Evolutionary conservation across 2,113 vertebrate species (phyloP).

Genomic region (Cisticola juncidis): DNA sequence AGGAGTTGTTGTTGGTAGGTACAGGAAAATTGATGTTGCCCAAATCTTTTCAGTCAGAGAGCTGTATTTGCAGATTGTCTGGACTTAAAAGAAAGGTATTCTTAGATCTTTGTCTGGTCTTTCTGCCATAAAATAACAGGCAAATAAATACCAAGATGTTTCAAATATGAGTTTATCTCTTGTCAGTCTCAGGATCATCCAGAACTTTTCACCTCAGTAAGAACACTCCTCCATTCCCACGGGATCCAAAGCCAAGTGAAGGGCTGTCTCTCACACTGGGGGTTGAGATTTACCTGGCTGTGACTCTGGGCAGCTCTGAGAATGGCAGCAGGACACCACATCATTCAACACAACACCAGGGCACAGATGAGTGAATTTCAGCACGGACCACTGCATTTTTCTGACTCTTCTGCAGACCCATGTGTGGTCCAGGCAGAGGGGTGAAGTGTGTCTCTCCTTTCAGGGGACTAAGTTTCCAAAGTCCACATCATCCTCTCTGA

Average conservation of each 20-base stretch:
- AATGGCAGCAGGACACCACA: neutral
- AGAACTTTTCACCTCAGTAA: neutral
- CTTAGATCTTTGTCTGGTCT: neutral
- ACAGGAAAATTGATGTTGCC: neutral
- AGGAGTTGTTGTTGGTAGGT: neutral
- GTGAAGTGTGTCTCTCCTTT: neutral
- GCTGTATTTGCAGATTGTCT: neutral
- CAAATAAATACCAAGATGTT: neutral
- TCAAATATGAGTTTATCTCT: neutral
- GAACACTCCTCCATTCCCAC: neutral
- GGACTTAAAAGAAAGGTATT: neutral
- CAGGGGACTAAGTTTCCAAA: neutral
- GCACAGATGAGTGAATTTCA: neutral
- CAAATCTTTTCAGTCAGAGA: neutral
- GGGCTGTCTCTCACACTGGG: neutral
- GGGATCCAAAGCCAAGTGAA: neutral
- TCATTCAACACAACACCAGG: neutral
- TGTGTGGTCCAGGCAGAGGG: neutral
- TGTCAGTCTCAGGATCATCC: neutral
- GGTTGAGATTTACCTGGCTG: accelerated
- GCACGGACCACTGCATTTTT: neutral
- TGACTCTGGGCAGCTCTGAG: neutral
- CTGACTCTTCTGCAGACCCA: neutral
- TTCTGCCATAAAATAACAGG: neutral
- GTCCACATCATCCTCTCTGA: neutral